Conservation (phyloP, 2,888 invertebrate species). For the Agelastica alni region DNA sequence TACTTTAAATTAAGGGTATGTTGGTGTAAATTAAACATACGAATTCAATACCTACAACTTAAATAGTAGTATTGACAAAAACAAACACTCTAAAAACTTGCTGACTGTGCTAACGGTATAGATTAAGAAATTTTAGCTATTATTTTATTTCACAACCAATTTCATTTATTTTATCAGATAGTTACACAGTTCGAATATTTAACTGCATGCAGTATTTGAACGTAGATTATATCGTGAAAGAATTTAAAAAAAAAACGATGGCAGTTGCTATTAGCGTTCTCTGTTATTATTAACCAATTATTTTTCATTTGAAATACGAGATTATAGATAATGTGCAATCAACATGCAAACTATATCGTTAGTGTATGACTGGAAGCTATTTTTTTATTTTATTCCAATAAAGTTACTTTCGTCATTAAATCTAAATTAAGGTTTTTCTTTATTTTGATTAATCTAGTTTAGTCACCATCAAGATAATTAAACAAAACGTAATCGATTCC, state of each 20-base stretch:
- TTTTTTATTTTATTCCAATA: background rate
- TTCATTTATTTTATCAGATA: too few relatives aligned
- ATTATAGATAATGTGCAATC: conserved; percentile 8
- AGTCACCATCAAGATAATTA: background rate
- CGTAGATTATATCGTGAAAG: conserved; percentile 1
- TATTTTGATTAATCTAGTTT: conserved; percentile 1
- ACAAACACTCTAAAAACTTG: too few relatives aligned
- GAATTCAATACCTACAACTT: too few relatives aligned
- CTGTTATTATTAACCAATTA: conserved; percentile 10
- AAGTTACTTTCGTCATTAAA: background rate
- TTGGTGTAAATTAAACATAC: too few relatives aligned
- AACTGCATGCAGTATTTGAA: background rate
- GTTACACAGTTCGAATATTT: too few relatives aligned
- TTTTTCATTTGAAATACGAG: conserved; percentile 6
- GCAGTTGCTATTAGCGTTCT: conserved; percentile 1
- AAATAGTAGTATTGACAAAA: too few relatives aligned
- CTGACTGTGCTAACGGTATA: too few relatives aligned
- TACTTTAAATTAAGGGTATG: too few relatives aligned
- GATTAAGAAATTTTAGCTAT: too few relatives aligned
- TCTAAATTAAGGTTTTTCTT: background rate
- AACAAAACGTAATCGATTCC: too few relatives aligned
- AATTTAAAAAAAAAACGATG: background rate
- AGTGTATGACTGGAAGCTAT: conserved; percentile 3
- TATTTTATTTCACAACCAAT: too few relatives aligned
- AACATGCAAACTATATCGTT: conserved; percentile 5